These are phyloP conservation scores for Phycodurus eques DNA, from an alignment of 2,113 vertebrate genomes.

Conservation along the genomic window DNA sequence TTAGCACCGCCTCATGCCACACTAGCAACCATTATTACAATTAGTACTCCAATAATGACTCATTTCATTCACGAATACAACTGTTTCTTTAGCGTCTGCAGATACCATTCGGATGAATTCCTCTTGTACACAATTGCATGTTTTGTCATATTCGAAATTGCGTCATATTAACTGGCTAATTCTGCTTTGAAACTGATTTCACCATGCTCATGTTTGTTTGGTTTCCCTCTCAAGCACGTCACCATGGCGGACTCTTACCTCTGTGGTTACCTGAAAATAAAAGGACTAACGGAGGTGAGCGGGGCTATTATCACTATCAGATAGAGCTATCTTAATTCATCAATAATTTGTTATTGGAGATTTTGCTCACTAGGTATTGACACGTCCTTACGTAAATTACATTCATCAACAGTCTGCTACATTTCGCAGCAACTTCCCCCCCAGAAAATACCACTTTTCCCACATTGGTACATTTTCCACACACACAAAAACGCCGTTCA, in stretches of 20 bases:
- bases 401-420: background rate
- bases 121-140: background rate
- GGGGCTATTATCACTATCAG: background rate
- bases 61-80: background rate
- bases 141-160: background rate
- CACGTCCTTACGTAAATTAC: background rate
- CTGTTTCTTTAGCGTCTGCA: background rate
- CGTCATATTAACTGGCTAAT: background rate
- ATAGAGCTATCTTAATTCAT: background rate
- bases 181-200: background rate
- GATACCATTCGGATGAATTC: background rate
- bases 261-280: slow-evolving; percentile 98
- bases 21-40: background rate
- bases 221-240: slow-evolving; percentile 82
- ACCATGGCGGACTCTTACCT: slow-evolving; percentile 97
- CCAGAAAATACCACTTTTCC: too few species aligned
- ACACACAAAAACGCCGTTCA: too few species aligned
- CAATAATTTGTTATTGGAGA: background rate
- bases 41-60: background rate
- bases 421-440: background rate
- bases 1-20: slow-evolving; percentile 7
- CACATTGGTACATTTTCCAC: too few species aligned
- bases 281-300: slow-evolving; percentile 97
- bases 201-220: slow-evolving; percentile 5
- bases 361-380: background rate